These are phyloP conservation scores for Pterobdella sp. DNA, from an alignment of 2,888 invertebrate species.

Conservation along the genomic window DNA sequence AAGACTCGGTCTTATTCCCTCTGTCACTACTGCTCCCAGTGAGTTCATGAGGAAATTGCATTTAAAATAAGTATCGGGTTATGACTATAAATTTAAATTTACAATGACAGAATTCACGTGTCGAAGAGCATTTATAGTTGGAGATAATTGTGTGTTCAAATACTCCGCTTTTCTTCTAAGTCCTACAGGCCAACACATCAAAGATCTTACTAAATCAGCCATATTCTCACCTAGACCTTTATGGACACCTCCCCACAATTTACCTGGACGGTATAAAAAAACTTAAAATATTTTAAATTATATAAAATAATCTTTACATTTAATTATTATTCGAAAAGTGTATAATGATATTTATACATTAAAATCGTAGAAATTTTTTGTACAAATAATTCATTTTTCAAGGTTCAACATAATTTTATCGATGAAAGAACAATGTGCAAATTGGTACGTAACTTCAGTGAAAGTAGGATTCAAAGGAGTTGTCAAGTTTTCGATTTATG, in stretches of 20 bases:
- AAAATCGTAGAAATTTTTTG: no score
- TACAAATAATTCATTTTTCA: background rate
- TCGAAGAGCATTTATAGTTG: background rate
- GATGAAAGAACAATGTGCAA: constrained; percentile 9
- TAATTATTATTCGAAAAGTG: no score
- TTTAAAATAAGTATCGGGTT: background rate
- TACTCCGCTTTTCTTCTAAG: constrained; percentile 6
- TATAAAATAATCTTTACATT: no score
- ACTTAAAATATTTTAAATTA: no score
- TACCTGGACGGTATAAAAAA: background rate
- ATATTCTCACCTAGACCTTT: background rate
- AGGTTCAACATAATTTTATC: constrained; percentile 11
- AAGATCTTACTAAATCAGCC: constrained; percentile 1
- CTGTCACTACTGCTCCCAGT: background rate
- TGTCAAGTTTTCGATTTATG: constrained; percentile 2
- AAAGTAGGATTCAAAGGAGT: constrained; percentile 16
- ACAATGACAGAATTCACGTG: constrained; percentile 10
- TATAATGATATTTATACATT: no score
- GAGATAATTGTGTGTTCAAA: background rate
- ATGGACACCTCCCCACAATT: constrained; percentile 14
- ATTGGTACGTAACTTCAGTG: constrained; percentile 9
- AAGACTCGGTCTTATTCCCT: background rate
- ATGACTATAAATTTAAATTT: background rate
- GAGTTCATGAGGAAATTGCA: no score
- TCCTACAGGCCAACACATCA: background rate